Evolutionary conservation across 2,113 vertebrate species (phyloP), one percentile per base, ranked within the genome.

Genomic region (Gymnocephalus cernua): DNA sequence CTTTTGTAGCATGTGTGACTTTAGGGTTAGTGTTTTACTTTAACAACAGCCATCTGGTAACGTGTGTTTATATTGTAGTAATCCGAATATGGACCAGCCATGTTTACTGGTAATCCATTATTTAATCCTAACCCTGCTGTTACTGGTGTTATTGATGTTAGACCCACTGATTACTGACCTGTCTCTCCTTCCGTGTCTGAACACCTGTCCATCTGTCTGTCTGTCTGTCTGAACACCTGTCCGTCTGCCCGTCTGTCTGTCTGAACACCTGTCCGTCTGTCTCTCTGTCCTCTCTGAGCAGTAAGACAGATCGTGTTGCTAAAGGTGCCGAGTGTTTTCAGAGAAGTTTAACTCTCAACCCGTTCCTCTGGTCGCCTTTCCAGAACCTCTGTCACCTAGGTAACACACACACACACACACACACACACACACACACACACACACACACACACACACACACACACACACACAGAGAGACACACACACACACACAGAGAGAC

Each of bases 281-380:
- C 15, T 41, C 15, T 27, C 66, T 54, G 3, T 15, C 38, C 21
- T 63, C 1, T 70, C 29, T 58, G 82, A 88, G 75, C 86, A 94
- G 93, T 75, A 92, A 94, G 80, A 94, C 93, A 2, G 92, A 92
- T 68, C 90, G 92, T 19, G 90, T 86, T 27, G 96, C 97, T 92
- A 99, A 98, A 97, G 98, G 98, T 91, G 97, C 98, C 4, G 98
- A 99, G 94, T 99, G 98, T 96, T 99, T 98, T 94, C 98, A 98
- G 96, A 98, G 95, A 94, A 99, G 98, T 96, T 95, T 99, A 95
- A 97, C 94, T 90, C 96, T 99, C 94, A 99, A 99, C 92, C 98
- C 98, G 77, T 99, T 99, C 90, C 96, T 99, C 84, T 99, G 98
- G 98, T 97, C 97, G 61, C 97, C 98, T 19, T 99, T 99, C 92